Conservation (phyloP, 2,797 vertebrate genomes). For the Thaleichthys pacificus region DNA sequence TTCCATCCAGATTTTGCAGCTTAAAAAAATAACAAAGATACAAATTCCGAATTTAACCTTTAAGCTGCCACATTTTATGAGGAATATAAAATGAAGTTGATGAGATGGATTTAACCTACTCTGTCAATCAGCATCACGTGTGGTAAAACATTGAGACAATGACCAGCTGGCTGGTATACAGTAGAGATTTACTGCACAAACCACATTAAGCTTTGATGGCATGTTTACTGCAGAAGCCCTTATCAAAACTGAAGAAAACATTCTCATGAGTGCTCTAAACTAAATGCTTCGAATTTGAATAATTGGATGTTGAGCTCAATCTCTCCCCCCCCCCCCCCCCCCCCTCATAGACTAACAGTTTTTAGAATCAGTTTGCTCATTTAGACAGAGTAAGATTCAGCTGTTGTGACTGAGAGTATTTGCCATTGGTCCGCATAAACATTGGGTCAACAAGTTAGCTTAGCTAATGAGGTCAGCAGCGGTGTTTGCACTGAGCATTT, state of each 20-base stretch:
- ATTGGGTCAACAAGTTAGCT: conserved; percentile 26
- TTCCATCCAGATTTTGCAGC: conserved; percentile 20
- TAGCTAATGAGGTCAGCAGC: conserved; percentile 31
- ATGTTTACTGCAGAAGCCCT: conserved; percentile 31
- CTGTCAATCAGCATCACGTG: conserved; percentile 71
- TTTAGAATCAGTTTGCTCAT: conserved; percentile 52
- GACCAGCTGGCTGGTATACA: conserved; percentile 72
- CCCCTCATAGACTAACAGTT: conserved; percentile 20
- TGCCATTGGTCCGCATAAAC: conserved; percentile 23
- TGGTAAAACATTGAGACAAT: conserved; percentile 57
- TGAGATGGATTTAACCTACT: conserved; percentile 66
- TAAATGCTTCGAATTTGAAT: conserved; percentile 54
- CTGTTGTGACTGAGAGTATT: conserved; percentile 30
- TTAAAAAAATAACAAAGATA: conserved; percentile 33
- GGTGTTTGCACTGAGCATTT: conserved; percentile 18
- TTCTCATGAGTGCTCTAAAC: conserved; percentile 25
- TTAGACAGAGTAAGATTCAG: conserved; percentile 30
- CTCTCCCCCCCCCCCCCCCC: not conserved
- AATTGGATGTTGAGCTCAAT: conserved; percentile 45
- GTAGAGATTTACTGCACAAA: conserved; percentile 58
- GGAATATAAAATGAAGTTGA: conserved; percentile 37
- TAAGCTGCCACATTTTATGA: conserved; percentile 33
- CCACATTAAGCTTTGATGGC: conserved; percentile 51
- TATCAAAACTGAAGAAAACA: conserved; percentile 36
- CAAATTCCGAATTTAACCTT: conserved; percentile 49